Evolutionary conservation across 2,797 vertebrate genomes (phyloP).

Genomic region (Sebastes glaucus): DNA sequence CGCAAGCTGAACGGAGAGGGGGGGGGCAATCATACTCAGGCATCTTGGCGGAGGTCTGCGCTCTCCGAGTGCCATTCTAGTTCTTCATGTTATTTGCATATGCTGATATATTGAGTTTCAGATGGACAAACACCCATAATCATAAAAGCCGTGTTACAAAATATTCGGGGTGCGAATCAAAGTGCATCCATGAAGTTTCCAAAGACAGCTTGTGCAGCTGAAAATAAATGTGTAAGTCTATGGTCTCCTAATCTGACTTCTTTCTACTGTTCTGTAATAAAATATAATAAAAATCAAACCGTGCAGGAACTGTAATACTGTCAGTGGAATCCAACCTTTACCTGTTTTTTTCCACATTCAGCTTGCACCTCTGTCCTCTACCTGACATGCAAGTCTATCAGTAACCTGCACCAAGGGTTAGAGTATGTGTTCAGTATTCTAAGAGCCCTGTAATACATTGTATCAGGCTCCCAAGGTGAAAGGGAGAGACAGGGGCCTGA

Average conservation of each 20-base stretch:
- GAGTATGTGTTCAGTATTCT: conserved; percentile 67
- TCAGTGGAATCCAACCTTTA: conserved; percentile 1
- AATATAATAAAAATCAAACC: neutral
- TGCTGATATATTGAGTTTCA: neutral
- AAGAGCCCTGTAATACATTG: conserved; percentile 59
- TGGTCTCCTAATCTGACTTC: neutral
- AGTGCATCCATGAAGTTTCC: neutral
- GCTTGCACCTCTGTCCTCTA: conserved; percentile 37
- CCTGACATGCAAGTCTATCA: conserved; percentile 58
- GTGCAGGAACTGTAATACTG: neutral
- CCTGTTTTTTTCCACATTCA: conserved; percentile 24
- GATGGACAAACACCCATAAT: neutral
- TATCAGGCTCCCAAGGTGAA: conserved; percentile 71
- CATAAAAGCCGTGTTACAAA: neutral
- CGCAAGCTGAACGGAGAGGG: too few species aligned
- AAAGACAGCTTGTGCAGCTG: neutral
- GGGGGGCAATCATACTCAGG: too few species aligned
- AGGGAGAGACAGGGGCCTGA: conserved; percentile 63
- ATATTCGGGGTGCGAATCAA: neutral
- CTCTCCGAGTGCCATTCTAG: neutral
- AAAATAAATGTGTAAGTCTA: conserved; percentile 11
- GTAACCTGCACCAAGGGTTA: conserved; percentile 47
- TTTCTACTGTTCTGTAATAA: neutral
- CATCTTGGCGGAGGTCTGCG: too few species aligned
- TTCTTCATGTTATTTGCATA: neutral